phyloP scores from a whole-genome alignment of 2,113 vertebrate genomes.

The Morone chrysops region DNA sequence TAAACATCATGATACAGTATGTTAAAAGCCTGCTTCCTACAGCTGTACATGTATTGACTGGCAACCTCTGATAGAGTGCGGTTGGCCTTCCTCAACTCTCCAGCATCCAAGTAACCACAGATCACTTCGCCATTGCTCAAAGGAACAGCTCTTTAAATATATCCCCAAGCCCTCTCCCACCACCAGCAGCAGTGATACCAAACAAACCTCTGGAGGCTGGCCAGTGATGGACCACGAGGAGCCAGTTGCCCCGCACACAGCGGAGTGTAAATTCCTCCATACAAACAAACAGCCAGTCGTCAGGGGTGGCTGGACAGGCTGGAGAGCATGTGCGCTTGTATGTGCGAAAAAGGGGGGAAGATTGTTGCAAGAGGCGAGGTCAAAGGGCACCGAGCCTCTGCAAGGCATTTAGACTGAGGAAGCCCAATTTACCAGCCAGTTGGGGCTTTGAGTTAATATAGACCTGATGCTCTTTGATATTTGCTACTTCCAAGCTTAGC shows the following conservation, averaged over 20 bases:
- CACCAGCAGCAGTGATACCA: conserved; percentile 37
- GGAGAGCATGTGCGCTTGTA: conserved; percentile 28
- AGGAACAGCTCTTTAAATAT: conserved; percentile 45
- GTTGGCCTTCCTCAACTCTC: conserved; percentile 6
- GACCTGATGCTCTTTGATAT: conserved; percentile 39
- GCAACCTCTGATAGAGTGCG: neutral
- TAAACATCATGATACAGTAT: neutral
- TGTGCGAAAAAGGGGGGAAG: neutral
- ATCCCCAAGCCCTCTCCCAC: conserved; percentile 20
- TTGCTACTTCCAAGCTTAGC: conserved; percentile 29
- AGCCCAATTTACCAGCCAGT: neutral
- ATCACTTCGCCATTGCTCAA: conserved; percentile 14
- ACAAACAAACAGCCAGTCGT: conserved; percentile 73
- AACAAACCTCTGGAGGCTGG: conserved; percentile 56
- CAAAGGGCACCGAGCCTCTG: conserved; percentile 36
- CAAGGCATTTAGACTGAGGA: neutral
- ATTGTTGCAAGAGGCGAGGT: conserved; percentile 43
- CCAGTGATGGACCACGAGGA: conserved; percentile 48
- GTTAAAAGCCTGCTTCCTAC: neutral
- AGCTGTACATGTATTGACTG: conserved; percentile 5
- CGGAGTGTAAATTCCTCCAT: conserved; percentile 68
- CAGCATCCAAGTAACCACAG: conserved; percentile 4
- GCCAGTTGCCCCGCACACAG: conserved; percentile 53
- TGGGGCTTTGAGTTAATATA: conserved; percentile 9
- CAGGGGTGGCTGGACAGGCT: conserved; percentile 54